Evolutionary conservation across 1,140 invertebrate genomes (phyloP).

Genomic region (Globodera rostochiensis): DNA sequence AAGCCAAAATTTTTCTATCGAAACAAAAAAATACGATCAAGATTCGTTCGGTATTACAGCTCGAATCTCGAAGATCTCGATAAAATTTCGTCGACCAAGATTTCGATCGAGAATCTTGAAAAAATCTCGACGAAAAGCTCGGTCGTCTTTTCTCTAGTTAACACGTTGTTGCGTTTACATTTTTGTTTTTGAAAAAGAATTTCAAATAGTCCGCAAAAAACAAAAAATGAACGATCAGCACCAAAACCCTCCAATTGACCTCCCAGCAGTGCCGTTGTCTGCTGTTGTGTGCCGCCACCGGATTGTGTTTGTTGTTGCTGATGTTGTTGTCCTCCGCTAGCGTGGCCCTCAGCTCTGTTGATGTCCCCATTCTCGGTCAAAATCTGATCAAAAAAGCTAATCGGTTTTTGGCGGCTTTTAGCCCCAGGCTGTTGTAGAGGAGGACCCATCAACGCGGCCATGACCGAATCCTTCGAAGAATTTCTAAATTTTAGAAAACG

Average conservation of each 20-base stretch:
- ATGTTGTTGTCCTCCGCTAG: not conserved
- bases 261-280: not conserved
- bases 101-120: too few relatives aligned
- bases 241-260: not conserved
- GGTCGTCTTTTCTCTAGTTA: too few relatives aligned
- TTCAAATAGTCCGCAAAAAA: too few relatives aligned
- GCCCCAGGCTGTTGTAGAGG: slow-evolving; percentile 2
- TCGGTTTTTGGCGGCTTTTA: slow-evolving; percentile 31
- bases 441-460: slow-evolving; percentile 13
- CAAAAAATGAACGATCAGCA: too few relatives aligned
- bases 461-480: not conserved
- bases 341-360: slow-evolving; percentile 8
- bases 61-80: too few relatives aligned
- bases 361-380: slow-evolving; percentile 55
- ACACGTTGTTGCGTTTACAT: too few relatives aligned
- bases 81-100: too few relatives aligned
- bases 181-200: too few relatives aligned
- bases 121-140: too few relatives aligned
- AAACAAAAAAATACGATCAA: too few relatives aligned
- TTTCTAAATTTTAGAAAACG: not conserved
- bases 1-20: too few relatives aligned
- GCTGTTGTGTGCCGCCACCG: slow-evolving; percentile 24
- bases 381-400: slow-evolving; percentile 39
- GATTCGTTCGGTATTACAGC: too few relatives aligned
- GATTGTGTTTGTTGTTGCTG: slow-evolving; percentile 6